Conservation (phyloP, 2,797 vertebrate species). For the Danio choprae region DNA sequence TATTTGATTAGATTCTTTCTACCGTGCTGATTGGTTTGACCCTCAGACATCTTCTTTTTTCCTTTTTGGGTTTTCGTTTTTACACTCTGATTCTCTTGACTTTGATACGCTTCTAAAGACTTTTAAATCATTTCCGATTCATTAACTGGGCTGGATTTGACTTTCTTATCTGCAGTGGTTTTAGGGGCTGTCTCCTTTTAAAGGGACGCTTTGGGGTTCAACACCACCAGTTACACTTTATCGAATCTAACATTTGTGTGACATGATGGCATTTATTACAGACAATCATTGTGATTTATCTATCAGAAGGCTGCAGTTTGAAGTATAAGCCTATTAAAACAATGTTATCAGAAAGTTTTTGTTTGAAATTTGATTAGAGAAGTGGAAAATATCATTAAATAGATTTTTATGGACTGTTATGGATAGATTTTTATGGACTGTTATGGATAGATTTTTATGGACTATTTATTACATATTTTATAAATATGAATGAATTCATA, state of each 20-base stretch:
- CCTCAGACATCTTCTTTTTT: conserved; percentile 1
- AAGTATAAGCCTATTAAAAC: not conserved
- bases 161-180: conserved; percentile 22
- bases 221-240: not conserved
- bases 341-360: not conserved
- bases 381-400: not conserved
- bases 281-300: not conserved
- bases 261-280: conserved; percentile 4
- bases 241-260: conserved; percentile 2
- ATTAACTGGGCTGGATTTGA: conserved; percentile 26
- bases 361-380: not conserved
- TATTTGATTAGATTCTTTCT: conserved; percentile 28
- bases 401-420: not conserved
- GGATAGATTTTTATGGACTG: not conserved
- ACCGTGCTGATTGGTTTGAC: conserved; percentile 22
- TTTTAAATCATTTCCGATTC: conserved; percentile 30
- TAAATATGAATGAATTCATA: not conserved
- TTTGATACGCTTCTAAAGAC: conserved; percentile 25
- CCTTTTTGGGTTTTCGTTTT: not conserved
- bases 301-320: not conserved
- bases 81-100: conserved; percentile 18
- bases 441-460: too few species aligned
- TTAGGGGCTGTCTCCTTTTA: conserved; percentile 4
- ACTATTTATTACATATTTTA: not conserved
- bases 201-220: not conserved